Evolutionary conservation across 2,797 vertebrate genomes (phyloP), one percentile per base, ranked within the genome.

Genomic region (Liparis tanakae): DNA sequence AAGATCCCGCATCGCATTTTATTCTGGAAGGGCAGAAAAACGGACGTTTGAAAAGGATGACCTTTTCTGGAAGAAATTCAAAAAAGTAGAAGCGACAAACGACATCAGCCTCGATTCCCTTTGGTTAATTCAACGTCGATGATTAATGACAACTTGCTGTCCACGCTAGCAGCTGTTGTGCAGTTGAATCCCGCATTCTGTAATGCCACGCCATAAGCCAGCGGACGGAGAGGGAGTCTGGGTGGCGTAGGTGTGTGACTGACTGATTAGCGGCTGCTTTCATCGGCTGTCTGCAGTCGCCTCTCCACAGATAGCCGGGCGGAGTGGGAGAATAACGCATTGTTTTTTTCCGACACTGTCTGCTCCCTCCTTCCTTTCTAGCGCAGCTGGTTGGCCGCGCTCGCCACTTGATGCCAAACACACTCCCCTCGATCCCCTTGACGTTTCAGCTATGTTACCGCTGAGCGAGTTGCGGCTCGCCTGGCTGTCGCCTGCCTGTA

Each of bases 401-500:
- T 88, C 70, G 6, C 65, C 67, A 73, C 83, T 74, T 30, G 2
- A 70, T 78, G 79, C 86, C 85, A 90, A 91, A 91, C 88, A 86
- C 85, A 74, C 87, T 81, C 85, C 81, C 76, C 68, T 76, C 74
- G 77, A 86, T 87, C 84, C 90, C 84, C 84, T 30, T 85, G 91
- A 91, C 86, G 89, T 84, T 91, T 90, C 20, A 82, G 90, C 86
- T 81, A 90, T 89, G 89, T 78, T 83, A 66, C 85, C 53, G 56
- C 80, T 84, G 83, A 84, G 71, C 83, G 83, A 88, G 85, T 43
- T 82, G 82, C 63, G 85, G 85, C 82, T 87, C 76, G 83, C 80
- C 89, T 82, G 63, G 82, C 80, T 76, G 85, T 86, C 74, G 75
- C 78, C 87, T 72, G 76, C 74, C 78, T 68, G 70, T 25, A 34